Evolutionary conservation across 1,140 invertebrate species (phyloP).

Genomic region (Coelopa frigida): DNA sequence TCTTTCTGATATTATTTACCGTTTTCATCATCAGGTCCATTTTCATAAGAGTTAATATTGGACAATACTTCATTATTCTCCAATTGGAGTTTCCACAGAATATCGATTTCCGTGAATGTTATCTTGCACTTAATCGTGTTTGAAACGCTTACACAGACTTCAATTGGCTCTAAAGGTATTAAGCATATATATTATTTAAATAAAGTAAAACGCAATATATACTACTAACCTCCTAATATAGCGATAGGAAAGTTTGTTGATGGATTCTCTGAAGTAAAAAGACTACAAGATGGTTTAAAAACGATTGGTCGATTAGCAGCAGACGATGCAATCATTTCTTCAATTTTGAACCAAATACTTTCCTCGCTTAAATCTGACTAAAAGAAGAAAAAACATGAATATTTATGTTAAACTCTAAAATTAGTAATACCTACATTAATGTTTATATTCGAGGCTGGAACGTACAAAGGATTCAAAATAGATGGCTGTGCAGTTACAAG

Average conservation of each 20-base stretch:
- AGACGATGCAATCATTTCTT: conserved; percentile 67
- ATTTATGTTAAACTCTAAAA: conserved; percentile 43
- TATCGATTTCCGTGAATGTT: conserved; percentile 61
- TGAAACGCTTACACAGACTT: conserved; percentile 64
- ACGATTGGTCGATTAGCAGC: conserved; percentile 63
- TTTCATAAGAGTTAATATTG: conserved; percentile 40
- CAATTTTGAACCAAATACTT: conserved; percentile 62
- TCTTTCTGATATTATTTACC: too few relatives aligned
- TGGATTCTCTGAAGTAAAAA: conserved; percentile 64
- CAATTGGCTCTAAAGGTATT: conserved; percentile 61
- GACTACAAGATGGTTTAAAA: conserved; percentile 66
- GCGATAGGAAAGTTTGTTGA: conserved; percentile 54
- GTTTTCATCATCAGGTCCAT: conserved; percentile 30
- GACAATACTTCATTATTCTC: conserved; percentile 41
- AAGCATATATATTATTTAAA: conserved; percentile 1
- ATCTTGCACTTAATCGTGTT: conserved; percentile 77
- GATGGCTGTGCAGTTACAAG: conserved; percentile 39
- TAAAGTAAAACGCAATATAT: too few relatives aligned
- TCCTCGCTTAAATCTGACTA: conserved; percentile 40
- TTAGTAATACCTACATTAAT: conserved; percentile 50
- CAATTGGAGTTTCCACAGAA: conserved; percentile 70
- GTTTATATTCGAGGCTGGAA: conserved; percentile 62
- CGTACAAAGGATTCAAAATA: conserved; percentile 50
- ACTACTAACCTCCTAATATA: conserved; percentile 66
- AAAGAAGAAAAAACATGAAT: conserved; percentile 42